Evolutionary conservation across 2,888 invertebrate species (phyloP), one percentile per base, ranked within the genome.

Genomic region (Papilio elwesi): DNA sequence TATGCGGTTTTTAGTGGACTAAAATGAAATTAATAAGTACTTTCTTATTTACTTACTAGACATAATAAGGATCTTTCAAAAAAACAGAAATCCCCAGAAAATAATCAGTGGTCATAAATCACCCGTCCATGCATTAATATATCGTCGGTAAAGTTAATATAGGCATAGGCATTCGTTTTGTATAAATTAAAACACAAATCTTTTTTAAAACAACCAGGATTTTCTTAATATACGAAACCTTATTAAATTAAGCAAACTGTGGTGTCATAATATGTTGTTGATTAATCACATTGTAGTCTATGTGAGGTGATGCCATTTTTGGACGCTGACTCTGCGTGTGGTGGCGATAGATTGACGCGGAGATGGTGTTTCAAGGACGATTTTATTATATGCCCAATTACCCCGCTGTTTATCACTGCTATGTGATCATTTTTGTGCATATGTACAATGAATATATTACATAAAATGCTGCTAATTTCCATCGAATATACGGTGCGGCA

Each of bases 271-370:
- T 43, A 43, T 43, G 36, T 43, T n/a, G 13, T 26, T 11, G 15
- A 12, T 57, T 26, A 26, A 26, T 59, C 38, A 38, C 38, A 38
- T n/a, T 59, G 36, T 59, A 62, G 43, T n/a, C 43, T n/a, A 10
- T n/a, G 59, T 59, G 59, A 43, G 59, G 59, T 62, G 38, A 43
- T 43, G 59, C 59, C 59, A 59, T 36, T 9, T 59, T 59, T 11
- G 59, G 59, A 59, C n/a, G 38, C 38, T 38, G 6, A 9, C 59
- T 59, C 59, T 13, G 59, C 59, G 38, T 59, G 59, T 59, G 59
- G 59, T 38, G 38, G 8, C 9, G 59, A 38, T n/a, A 59, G 36
- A 59, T 59, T 38, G 38, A 59, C n/a, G 59, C 8, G 38, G 9
- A n/a, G n/a, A 9, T 12, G 6, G 11, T 38, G 13, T 59, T 38